Conservation (phyloP, 1,140 invertebrate genomes). For the Ladona fulva region DNA sequence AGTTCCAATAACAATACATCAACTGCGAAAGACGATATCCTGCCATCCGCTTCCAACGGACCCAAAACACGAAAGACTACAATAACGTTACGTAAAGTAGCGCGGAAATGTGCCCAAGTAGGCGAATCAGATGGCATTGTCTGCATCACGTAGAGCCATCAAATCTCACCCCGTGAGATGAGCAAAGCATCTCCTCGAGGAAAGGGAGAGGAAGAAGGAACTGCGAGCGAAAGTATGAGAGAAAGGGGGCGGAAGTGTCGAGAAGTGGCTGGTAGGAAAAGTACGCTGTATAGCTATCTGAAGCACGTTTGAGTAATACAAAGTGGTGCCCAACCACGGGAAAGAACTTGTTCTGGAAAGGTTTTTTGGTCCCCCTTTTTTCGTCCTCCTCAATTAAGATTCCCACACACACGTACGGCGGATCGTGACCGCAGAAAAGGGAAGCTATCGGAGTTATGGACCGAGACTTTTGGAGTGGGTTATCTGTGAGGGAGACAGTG, state of each 20-base stretch:
- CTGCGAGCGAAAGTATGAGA: neutral
- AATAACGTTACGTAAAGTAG: neutral
- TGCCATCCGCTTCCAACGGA: no score
- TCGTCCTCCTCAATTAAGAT: neutral
- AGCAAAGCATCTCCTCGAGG: neutral
- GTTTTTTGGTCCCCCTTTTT: neutral
- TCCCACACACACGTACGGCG: neutral
- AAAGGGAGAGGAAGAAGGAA: neutral
- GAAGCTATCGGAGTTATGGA: neutral
- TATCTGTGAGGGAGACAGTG: neutral
- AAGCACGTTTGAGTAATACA: no score
- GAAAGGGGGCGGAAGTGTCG: neutral
- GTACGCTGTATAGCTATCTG: no score
- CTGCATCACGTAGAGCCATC: neutral
- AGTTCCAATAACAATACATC: no score
- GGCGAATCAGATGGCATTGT: neutral
- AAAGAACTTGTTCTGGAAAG: neutral
- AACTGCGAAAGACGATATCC: no score
- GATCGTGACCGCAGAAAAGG: constrained; percentile 6
- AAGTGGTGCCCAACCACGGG: neutral
- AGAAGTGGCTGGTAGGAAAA: neutral
- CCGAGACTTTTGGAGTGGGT: neutral
- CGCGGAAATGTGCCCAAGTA: neutral
- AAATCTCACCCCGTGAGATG: neutral
- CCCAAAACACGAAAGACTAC: neutral